These are phyloP conservation scores for Balaeniceps rex DNA, from an alignment of 2,113 vertebrate genomes.

Conservation along the genomic window DNA sequence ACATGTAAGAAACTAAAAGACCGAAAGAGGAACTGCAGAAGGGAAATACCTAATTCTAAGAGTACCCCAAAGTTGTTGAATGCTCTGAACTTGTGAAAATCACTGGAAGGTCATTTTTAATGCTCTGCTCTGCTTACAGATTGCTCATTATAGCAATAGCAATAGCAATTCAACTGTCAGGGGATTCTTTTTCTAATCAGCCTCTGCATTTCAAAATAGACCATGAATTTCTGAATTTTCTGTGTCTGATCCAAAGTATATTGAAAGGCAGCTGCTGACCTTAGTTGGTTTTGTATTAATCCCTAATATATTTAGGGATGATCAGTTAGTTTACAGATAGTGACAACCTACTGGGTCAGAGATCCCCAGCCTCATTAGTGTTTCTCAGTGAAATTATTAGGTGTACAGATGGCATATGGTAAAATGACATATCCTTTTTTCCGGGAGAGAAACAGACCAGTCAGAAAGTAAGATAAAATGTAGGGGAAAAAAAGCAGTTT, in stretches of 20 bases:
- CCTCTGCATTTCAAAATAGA: background rate
- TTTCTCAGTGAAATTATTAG: background rate
- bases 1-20: background rate
- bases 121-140: background rate
- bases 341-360: background rate
- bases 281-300: background rate
- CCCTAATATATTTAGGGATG: background rate
- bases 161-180: background rate
- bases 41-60: background rate
- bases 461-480: background rate
- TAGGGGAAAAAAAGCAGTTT: background rate
- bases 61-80: background rate
- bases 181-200: background rate
- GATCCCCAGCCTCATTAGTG: background rate
- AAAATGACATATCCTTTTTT: background rate
- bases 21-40: background rate
- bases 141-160: conserved; percentile 21
- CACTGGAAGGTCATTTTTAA: conserved; percentile 10
- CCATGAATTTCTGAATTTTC: conserved; percentile 18
- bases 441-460: background rate
- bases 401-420: background rate
- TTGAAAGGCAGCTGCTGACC: background rate
- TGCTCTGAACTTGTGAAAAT: conserved; percentile 8
- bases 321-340: background rate
- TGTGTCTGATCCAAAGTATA: background rate